Conservation (phyloP, 2,888 invertebrate genomes). For the Rhorus exstirpatorius region DNA sequence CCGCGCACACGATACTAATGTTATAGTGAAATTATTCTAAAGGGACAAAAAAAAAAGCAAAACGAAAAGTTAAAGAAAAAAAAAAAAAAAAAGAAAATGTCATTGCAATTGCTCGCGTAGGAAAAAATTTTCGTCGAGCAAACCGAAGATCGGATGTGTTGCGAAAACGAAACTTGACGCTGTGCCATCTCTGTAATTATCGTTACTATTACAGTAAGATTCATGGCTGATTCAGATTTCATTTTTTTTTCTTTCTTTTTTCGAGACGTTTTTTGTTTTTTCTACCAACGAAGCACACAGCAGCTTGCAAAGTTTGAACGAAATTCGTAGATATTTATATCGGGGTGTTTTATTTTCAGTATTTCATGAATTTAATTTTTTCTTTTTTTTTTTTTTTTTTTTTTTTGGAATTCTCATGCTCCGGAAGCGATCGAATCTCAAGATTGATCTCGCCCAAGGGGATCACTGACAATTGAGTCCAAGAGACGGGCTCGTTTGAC, state of each 20-base stretch:
- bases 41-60: constrained; percentile 67
- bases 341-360: no score
- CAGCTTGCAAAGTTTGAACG: no score
- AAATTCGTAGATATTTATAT: no score
- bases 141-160: constrained; percentile 26
- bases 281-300: no score
- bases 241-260: constrained; percentile 24
- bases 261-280: background rate
- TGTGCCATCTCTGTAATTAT: constrained; percentile 45
- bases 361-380: no score
- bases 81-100: constrained; percentile 13
- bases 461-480: no score
- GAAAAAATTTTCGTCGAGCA: constrained; percentile 16
- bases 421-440: no score
- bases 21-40: constrained; percentile 78
- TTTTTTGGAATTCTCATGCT: no score
- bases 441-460: no score
- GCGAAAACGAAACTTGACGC: constrained; percentile 29
- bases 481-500: no score
- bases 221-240: constrained; percentile 1
- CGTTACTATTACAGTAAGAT: constrained; percentile 37
- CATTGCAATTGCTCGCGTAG: constrained; percentile 35
- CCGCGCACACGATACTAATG: constrained; percentile 80
- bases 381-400: no score
- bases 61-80: constrained; percentile 10